Percentiles rank a stretch among this genome's conserved stretches.
Evolutionary conservation across 2,797 vertebrate genomes (phyloP).

Genomic region (Microctenopoma stevenorrisi): DNA sequence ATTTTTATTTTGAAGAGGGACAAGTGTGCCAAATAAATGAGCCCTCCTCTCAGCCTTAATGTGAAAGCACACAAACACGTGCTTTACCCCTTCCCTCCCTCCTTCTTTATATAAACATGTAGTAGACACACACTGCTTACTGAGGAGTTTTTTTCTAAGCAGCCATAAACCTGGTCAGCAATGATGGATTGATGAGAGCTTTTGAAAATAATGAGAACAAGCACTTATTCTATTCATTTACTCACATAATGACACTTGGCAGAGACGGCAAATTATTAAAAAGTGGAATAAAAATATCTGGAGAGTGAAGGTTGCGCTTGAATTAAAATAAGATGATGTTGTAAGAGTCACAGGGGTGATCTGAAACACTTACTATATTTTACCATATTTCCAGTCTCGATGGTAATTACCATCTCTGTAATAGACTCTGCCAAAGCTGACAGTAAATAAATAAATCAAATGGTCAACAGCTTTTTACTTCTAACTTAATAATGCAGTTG

Average conservation of each 20-base stretch:
- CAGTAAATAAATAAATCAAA: conserved; percentile 8
- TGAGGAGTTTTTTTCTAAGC: conserved; percentile 17
- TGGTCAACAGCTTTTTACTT: neutral
- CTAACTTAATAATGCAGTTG: conserved; percentile 17
- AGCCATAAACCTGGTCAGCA: conserved; percentile 28
- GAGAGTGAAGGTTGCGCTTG: conserved; percentile 36
- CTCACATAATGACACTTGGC: conserved; percentile 48
- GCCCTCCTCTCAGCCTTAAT: conserved; percentile 22
- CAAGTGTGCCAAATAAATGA: conserved; percentile 72
- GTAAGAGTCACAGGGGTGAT: conserved; percentile 25
- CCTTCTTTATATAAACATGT: conserved; percentile 1
- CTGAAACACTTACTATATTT: conserved; percentile 17
- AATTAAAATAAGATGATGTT: conserved; percentile 37
- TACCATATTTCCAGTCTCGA: conserved; percentile 2
- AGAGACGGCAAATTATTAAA: conserved; percentile 49
- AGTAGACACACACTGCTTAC: neutral
- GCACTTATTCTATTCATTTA: conserved; percentile 53
- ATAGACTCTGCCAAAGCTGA: neutral
- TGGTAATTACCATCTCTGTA: neutral
- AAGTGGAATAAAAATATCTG: conserved; percentile 48
- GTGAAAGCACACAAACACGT: conserved; percentile 29
- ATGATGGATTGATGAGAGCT: conserved; percentile 49
- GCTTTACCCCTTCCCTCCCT: conserved; percentile 32
- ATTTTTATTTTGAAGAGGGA: conserved; percentile 66
- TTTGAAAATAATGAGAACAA: conserved; percentile 57